Evolutionary conservation across 2,797 vertebrate species (phyloP).

Genomic region (Neosilurus mollespiculum): DNA sequence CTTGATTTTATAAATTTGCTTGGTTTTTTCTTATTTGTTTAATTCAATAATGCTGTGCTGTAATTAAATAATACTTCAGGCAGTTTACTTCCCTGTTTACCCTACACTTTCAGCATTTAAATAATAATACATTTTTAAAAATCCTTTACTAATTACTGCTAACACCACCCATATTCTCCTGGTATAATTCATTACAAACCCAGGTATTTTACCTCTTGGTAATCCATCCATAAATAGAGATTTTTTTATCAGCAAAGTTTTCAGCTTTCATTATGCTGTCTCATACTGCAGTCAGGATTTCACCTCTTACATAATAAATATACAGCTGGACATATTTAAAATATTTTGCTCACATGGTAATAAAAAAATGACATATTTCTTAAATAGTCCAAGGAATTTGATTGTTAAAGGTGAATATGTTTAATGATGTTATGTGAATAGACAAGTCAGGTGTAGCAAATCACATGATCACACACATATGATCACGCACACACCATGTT

Average conservation of each 20-base stretch:
- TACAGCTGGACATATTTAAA: background rate
- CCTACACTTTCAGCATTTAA: background rate
- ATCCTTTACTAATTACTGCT: background rate
- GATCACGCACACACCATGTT: too few species aligned
- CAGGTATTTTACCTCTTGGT: background rate
- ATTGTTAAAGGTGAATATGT: constrained; percentile 8
- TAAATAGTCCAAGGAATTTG: constrained; percentile 9
- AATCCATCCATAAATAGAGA: constrained; percentile 32
- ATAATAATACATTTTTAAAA: background rate
- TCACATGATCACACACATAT: background rate
- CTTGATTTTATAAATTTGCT: background rate
- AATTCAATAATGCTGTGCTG: background rate
- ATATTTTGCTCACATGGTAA: background rate
- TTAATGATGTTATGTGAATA: constrained; percentile 12
- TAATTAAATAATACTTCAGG: background rate
- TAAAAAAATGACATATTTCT: background rate
- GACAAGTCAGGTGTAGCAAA: background rate
- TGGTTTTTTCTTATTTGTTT: too few species aligned
- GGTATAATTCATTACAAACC: constrained; percentile 27
- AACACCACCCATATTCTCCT: background rate
- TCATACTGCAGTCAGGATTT: background rate
- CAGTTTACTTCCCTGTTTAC: background rate
- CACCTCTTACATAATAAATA: constrained; percentile 1
- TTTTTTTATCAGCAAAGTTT: background rate
- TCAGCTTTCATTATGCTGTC: background rate